Evolutionary conservation across 1,140 invertebrate genomes (phyloP).

Genomic region (Oppia nitens): DNA sequence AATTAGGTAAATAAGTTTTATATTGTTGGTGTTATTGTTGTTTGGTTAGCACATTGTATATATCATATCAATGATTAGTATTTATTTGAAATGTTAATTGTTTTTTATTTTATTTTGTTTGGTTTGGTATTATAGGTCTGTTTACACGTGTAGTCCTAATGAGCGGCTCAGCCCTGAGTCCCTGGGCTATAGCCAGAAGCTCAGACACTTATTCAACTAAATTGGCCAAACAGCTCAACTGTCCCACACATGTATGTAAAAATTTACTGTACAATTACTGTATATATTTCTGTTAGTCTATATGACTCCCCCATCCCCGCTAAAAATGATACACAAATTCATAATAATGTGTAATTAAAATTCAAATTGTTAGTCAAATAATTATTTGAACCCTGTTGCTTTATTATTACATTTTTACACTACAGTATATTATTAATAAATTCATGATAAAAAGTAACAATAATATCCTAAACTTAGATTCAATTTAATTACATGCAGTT

Average conservation of each 20-base stretch:
- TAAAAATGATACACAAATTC: not conserved
- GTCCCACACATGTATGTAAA: slow-evolving; percentile 11
- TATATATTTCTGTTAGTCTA: not conserved
- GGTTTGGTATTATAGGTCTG: slow-evolving; percentile 21
- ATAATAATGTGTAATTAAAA: too few relatives aligned
- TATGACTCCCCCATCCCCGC: not conserved
- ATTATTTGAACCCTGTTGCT: not conserved
- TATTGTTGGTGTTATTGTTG: too few relatives aligned
- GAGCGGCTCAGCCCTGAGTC: slow-evolving; percentile 29
- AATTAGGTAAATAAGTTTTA: too few relatives aligned
- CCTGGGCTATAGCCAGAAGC: slow-evolving; percentile 29
- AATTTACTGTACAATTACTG: not conserved
- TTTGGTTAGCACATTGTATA: too few relatives aligned
- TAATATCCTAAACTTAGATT: too few relatives aligned
- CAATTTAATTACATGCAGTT: too few relatives aligned
- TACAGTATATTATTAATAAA: too few relatives aligned
- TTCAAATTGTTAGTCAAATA: too few relatives aligned
- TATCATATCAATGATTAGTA: not conserved
- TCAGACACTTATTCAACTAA: slow-evolving; percentile 53
- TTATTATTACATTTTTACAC: too few relatives aligned
- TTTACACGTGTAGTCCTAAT: slow-evolving; percentile 27
- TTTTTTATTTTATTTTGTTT: slow-evolving; percentile 13
- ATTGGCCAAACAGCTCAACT: slow-evolving; percentile 17
- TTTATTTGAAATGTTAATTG: not conserved
- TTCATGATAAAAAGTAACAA: too few relatives aligned